Percentiles rank a stretch among this genome's conserved stretches.
These are phyloP conservation scores for Pocillopora verrucosa DNA, from an alignment of 64 coral and sea anemone species.

Conservation along the genomic window DNA sequence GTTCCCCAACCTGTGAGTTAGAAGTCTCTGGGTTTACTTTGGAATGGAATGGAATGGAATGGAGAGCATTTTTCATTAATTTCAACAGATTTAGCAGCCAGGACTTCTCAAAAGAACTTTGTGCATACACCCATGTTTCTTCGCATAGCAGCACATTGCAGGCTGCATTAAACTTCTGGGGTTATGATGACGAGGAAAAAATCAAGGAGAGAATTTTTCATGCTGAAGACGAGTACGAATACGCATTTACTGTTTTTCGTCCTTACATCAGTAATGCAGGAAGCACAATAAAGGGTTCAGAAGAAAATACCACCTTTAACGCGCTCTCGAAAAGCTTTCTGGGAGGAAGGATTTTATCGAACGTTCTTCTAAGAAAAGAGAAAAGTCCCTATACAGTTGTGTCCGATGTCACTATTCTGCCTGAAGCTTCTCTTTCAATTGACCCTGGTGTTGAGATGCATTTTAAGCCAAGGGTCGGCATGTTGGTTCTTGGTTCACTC, in stretches of 20 bases:
- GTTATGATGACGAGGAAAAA: neutral
- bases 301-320: neutral
- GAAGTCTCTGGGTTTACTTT: neutral
- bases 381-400: slow-evolving; percentile 6
- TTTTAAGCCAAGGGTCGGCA: neutral
- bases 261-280: neutral
- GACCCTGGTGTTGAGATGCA: slow-evolving; percentile 26
- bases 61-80: neutral
- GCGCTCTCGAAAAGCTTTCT: neutral
- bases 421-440: neutral
- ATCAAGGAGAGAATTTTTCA: slow-evolving; percentile 9
- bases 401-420: slow-evolving; percentile 24
- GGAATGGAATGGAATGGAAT: no score
- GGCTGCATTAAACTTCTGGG: slow-evolving; percentile 7
- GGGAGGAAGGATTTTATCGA: slow-evolving; percentile 14
- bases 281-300: neutral
- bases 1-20: neutral
- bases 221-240: neutral
- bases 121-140: neutral
- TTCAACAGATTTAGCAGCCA: neutral
- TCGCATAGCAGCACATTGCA: neutral
- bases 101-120: neutral
- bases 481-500: slow-evolving; percentile 27
- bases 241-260: neutral
- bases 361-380: neutral